phyloP scores from a whole-genome alignment of 2,113 vertebrate genomes.

The Microtus pennsylvanicus region DNA sequence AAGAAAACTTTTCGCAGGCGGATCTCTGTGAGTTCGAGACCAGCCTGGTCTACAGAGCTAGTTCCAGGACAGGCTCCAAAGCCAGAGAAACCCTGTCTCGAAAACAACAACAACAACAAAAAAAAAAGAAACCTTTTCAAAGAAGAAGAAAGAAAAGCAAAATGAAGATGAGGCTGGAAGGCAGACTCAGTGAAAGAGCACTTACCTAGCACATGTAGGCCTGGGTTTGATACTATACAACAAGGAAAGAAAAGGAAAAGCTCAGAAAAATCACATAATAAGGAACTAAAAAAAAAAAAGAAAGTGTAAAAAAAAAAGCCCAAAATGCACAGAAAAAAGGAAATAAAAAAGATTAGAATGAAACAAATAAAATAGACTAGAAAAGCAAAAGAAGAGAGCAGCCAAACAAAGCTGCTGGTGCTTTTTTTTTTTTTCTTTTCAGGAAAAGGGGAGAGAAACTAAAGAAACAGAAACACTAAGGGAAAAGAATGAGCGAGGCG shows the following conservation, averaged over 20 bases:
- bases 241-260: not conserved
- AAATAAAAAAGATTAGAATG: not conserved
- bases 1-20: too few species aligned
- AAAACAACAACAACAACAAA: too few species aligned
- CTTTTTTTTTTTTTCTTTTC: too few species aligned
- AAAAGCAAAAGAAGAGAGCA: not conserved
- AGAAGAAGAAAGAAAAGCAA: not conserved
- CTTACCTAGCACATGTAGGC: not conserved
- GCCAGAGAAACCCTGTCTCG: too few species aligned
- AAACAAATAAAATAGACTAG: not conserved
- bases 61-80: too few species aligned
- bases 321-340: not conserved
- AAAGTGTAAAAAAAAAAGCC: not conserved
- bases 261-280: not conserved
- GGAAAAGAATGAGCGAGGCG: not conserved
- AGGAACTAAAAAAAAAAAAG: not conserved
- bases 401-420: not conserved
- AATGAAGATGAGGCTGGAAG: not conserved
- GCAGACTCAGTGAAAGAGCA: not conserved
- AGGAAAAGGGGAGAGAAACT: not conserved
- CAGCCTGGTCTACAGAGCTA: too few species aligned
- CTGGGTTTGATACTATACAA: not conserved
- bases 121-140: not conserved
- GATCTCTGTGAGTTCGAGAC: too few species aligned
- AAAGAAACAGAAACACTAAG: not conserved